A percentile compares a stretch with the other conserved stretches of the same genome.
Conservation (phyloP, 2,888 invertebrate species). For the Vannuccia rotundouncinata region DNA sequence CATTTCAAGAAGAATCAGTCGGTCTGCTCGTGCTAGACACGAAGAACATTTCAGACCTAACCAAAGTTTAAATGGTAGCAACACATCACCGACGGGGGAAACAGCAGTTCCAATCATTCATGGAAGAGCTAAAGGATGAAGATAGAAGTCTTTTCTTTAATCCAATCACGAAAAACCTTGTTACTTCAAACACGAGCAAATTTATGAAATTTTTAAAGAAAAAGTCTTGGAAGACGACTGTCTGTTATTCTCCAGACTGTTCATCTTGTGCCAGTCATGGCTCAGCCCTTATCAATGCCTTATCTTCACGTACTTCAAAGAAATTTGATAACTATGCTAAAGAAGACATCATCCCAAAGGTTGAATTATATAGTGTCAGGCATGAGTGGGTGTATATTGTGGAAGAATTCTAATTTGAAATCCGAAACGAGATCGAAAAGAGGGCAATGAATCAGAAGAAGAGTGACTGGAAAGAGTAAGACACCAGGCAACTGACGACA, state of each 20-base stretch:
- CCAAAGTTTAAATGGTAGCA: too few species aligned
- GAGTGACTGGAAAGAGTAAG: too few species aligned
- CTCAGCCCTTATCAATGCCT: constrained; percentile 39
- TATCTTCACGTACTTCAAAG: constrained; percentile 36
- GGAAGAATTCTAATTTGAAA: background rate
- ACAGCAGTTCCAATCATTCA: too few species aligned
- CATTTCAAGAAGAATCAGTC: constrained; percentile 14
- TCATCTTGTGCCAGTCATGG: constrained; percentile 40
- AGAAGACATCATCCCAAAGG: constrained; percentile 36
- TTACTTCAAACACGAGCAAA: too few species aligned
- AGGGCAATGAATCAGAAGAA: too few species aligned
- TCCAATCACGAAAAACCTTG: too few species aligned
- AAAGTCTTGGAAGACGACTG: constrained; percentile 34
- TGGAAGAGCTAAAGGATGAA: too few species aligned
- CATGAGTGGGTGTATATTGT: constrained; percentile 34
- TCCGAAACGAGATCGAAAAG: too few species aligned
- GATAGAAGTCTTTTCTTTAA: too few species aligned
- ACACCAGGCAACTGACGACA: too few species aligned
- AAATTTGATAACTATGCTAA: constrained; percentile 40
- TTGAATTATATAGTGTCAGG: constrained; percentile 30
- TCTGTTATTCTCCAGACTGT: constrained; percentile 36
- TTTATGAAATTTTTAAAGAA: too few species aligned
- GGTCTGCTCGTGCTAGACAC: background rate
- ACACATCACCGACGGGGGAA: too few species aligned
- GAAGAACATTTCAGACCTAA: background rate